Evolutionary conservation across 2,113 vertebrate genomes (phyloP).

Genomic region (Eublepharis macularius): DNA sequence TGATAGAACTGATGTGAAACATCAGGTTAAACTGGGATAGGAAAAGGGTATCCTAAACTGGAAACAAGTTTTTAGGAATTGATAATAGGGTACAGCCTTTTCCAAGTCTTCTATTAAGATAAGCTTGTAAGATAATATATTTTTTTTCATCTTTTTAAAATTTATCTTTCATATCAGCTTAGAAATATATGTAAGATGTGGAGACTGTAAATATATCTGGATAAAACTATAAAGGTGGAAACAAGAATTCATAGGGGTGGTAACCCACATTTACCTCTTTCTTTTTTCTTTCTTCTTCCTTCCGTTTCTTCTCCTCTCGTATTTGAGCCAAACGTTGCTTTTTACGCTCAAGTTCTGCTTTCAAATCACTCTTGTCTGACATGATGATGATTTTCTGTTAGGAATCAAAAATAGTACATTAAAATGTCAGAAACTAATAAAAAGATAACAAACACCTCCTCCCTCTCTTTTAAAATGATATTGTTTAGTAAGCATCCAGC

Average conservation of each 20-base stretch:
- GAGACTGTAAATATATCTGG: background rate
- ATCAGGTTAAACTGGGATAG: background rate
- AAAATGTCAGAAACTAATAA: conserved; percentile 40
- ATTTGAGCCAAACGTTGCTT: conserved; percentile 98
- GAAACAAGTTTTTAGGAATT: background rate
- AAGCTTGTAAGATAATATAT: background rate
- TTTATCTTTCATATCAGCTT: too few species aligned
- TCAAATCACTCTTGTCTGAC: conserved; percentile 98
- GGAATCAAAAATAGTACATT: conserved; percentile 29
- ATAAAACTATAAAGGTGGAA: background rate
- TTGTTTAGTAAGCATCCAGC: background rate
- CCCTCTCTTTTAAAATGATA: background rate
- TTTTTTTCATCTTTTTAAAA: background rate
- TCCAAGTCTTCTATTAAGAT: background rate
- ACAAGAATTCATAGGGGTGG: background rate
- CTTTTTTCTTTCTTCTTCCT: conserved; percentile 97
- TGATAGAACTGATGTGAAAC: background rate
- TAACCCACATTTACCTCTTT: conserved; percentile 85
- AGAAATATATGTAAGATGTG: background rate
- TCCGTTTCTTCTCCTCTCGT: conserved; percentile 97
- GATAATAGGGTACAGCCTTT: background rate
- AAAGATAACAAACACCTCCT: background rate
- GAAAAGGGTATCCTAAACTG: background rate
- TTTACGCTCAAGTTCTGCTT: conserved; percentile 97
- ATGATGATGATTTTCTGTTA: conserved; percentile 80